Conservation (phyloP, 2,113 vertebrate species). For the Callaeas wilsoni region DNA sequence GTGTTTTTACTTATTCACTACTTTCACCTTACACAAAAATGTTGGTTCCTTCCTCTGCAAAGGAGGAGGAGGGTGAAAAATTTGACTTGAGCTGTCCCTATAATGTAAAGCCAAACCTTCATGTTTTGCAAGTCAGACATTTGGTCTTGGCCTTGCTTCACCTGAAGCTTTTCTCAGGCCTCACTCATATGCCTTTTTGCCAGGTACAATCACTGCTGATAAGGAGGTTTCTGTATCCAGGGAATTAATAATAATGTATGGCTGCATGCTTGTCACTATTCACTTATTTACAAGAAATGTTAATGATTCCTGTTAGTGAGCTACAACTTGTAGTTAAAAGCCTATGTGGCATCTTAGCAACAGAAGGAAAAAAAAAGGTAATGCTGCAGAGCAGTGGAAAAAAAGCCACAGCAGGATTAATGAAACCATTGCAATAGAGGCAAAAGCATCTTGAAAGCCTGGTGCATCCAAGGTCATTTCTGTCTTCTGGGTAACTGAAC, state of each 20-base stretch:
- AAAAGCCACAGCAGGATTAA: neutral
- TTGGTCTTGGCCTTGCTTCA: neutral
- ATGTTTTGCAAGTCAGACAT: neutral
- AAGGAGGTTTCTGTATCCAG: neutral
- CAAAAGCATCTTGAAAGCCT: neutral
- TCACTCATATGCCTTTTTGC: neutral
- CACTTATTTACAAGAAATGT: neutral
- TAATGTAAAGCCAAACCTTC: neutral
- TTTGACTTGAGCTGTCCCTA: neutral
- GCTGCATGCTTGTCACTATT: neutral
- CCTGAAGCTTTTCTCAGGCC: neutral
- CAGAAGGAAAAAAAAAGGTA: neutral
- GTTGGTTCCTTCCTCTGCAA: neutral
- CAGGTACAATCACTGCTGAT: neutral
- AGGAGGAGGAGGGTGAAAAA: neutral
- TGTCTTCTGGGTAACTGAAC: neutral
- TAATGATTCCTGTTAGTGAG: neutral
- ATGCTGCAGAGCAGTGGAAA: neutral
- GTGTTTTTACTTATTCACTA: neutral
- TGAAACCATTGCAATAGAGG: neutral
- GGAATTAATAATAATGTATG: neutral
- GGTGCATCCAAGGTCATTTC: neutral
- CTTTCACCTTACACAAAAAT: neutral
- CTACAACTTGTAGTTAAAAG: neutral
- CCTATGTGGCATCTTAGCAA: neutral